These are phyloP conservation scores for Cataglyphis livida DNA, from an alignment of 2,888 invertebrate species.

Conservation along the genomic window DNA sequence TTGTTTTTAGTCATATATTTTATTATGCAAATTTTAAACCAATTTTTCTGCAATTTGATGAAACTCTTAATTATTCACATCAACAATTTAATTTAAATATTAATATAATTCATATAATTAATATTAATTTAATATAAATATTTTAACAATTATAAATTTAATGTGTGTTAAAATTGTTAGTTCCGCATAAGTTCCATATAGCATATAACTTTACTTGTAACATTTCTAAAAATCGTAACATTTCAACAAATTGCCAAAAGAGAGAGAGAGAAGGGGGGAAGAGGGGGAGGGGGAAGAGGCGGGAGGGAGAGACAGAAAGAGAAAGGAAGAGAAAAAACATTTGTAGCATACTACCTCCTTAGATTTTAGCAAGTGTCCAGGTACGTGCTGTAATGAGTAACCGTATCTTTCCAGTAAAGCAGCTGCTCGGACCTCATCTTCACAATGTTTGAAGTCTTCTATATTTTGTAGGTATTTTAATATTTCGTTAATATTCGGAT, in stretches of 20 bases:
- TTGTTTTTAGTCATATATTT: neutral
- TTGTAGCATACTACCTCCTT: conserved; percentile 86
- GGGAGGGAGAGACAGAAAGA: too few relatives aligned
- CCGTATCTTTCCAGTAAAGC: conserved; percentile 86
- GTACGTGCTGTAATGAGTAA: conserved; percentile 90
- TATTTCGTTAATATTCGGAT: conserved; percentile 84
- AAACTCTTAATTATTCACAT: neutral
- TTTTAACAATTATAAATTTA: neutral
- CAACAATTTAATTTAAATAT: neutral
- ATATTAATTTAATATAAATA: neutral
- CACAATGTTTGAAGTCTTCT: conserved; percentile 81
- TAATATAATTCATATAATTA: neutral
- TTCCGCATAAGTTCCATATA: neutral
- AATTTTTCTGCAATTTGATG: neutral
- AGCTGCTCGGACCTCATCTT: conserved; percentile 86
- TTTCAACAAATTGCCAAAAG: neutral
- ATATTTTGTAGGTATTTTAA: conserved; percentile 78
- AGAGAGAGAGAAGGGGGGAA: too few relatives aligned
- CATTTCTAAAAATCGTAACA: neutral
- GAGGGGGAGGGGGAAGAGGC: too few relatives aligned
- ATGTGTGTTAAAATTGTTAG: too few relatives aligned
- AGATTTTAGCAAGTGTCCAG: conserved; percentile 89
- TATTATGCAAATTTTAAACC: neutral
- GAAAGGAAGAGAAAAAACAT: neutral
- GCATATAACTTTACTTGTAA: neutral